These are phyloP conservation scores for Amphiura filiformis DNA, from an alignment of 35 echinoderm and acorn worm species.

Conservation along the genomic window DNA sequence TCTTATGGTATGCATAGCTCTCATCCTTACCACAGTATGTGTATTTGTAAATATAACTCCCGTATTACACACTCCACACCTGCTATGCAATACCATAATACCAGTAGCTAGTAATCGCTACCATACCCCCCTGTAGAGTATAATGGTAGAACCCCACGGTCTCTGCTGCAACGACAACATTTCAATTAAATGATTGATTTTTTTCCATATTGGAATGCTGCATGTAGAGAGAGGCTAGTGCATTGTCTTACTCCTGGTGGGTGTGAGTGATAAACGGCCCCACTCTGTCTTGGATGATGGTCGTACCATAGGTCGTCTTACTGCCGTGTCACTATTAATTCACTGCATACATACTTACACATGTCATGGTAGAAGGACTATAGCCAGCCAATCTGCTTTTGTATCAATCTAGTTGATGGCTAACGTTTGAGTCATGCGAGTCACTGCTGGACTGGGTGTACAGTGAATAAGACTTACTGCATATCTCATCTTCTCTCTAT, in stretches of 20 bases:
- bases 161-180: constrained; percentile 41
- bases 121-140: background rate
- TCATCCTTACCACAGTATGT: too few relatives aligned
- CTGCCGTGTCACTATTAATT: background rate
- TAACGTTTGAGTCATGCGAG: background rate
- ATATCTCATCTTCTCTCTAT: background rate
- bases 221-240: background rate
- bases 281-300: background rate
- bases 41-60: background rate
- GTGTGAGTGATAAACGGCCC: background rate
- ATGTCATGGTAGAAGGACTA: background rate
- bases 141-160: constrained; percentile 15
- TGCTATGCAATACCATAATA: background rate
- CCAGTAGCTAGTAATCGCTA: background rate
- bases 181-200: constrained; percentile 56
- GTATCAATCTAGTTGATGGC: background rate
- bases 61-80: background rate
- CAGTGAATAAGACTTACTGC: too few relatives aligned
- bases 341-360: background rate
- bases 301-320: background rate
- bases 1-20: too few relatives aligned
- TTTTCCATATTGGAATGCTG: constrained; percentile 32
- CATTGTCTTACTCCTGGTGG: background rate
- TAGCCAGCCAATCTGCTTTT: background rate
- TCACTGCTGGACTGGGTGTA: background rate